Percentiles rank a stretch among this genome's conserved stretches.
phyloP scores from a whole-genome alignment of 2,888 invertebrate species.

The Mayetiola destructor region DNA sequence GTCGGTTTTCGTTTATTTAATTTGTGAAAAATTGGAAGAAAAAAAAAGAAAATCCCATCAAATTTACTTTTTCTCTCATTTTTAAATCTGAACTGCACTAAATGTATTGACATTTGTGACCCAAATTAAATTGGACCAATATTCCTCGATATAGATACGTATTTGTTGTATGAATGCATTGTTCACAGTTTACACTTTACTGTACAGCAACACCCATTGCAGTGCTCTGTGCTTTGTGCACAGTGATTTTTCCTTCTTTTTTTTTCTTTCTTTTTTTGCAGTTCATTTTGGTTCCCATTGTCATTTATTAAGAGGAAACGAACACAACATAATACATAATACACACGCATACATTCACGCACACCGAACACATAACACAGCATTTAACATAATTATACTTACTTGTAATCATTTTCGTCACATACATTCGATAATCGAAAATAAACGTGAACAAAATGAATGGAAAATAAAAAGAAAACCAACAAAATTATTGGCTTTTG shows the following conservation, averaged over 20 bases:
- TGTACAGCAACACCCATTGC: constrained; percentile 6
- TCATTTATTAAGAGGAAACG: no score
- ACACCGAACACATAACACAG: no score
- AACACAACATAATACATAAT: no score
- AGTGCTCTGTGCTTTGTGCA: no score
- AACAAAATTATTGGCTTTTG: not conserved
- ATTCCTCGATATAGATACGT: not conserved
- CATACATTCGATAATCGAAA: not conserved
- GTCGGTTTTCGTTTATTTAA: not conserved
- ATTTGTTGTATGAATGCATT: no score
- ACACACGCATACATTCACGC: no score
- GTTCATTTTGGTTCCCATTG: no score
- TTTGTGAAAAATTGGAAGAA: not conserved
- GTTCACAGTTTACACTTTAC: no score
- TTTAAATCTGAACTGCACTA: not conserved
- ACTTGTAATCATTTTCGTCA: constrained; percentile 6
- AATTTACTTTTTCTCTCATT: constrained; percentile 5
- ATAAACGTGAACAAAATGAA: not conserved
- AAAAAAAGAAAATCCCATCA: constrained; percentile 4
- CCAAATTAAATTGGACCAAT: constrained; percentile 11
- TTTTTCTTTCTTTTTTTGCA: no score
- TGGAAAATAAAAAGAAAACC: not conserved
- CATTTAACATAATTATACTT: not conserved
- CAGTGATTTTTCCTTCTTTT: no score
- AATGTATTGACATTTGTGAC: constrained; percentile 11